Conservation (phyloP, 2,113 vertebrate genomes). For the Corydoras maculifer region DNA sequence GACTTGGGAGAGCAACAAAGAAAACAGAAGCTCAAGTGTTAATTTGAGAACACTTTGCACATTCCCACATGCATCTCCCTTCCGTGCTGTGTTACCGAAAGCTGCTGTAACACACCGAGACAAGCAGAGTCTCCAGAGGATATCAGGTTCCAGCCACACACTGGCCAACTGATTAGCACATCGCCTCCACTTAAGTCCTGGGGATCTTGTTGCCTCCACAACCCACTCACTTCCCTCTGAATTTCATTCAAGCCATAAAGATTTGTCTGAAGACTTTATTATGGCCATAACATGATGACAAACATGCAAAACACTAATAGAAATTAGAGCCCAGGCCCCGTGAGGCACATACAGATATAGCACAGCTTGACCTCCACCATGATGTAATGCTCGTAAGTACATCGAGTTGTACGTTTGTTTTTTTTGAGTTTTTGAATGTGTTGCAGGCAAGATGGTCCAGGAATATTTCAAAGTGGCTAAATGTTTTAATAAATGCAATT, state of each 20-base stretch:
- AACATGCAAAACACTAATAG: too few species aligned
- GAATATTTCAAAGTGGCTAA: too few species aligned
- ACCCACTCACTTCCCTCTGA: slow-evolving; percentile 1
- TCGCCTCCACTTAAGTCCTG: slow-evolving; percentile 26
- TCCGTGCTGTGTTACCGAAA: slow-evolving; percentile 30
- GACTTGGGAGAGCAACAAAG: not conserved
- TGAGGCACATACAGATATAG: too few species aligned
- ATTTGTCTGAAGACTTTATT: too few species aligned
- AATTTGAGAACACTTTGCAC: slow-evolving; percentile 19
- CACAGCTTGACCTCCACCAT: too few species aligned
- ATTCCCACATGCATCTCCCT: slow-evolving; percentile 6
- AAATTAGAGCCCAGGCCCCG: too few species aligned
- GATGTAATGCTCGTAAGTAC: too few species aligned
- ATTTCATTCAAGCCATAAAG: slow-evolving; percentile 10
- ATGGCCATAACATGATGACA: too few species aligned
- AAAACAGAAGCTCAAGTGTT: slow-evolving; percentile 8
- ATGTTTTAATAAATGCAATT: too few species aligned
- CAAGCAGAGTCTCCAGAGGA: slow-evolving; percentile 31
- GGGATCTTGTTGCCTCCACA: slow-evolving; percentile 21
- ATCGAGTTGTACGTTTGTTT: too few species aligned
- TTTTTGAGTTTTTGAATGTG: too few species aligned
- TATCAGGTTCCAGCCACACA: slow-evolving; percentile 43
- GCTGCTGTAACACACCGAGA: slow-evolving; percentile 39
- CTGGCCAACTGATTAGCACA: slow-evolving; percentile 22
- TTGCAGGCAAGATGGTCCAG: too few species aligned